Evolutionary conservation across 1,140 invertebrate species (phyloP).

Genomic region (Drosophila murphyi): DNA sequence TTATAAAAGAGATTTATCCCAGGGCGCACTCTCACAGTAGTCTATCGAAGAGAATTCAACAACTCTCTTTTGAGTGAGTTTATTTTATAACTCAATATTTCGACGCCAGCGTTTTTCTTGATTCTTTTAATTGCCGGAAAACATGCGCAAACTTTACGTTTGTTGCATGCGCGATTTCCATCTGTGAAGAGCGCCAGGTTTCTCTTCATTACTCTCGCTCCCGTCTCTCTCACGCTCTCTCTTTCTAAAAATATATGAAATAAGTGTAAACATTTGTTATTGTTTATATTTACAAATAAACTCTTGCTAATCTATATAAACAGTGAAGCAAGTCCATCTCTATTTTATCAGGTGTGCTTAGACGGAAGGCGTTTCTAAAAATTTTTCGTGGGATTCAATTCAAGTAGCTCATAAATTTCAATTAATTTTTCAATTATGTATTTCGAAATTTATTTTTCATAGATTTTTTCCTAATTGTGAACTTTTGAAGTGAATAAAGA

Average conservation of each 20-base stretch:
- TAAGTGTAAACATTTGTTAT: slow-evolving; percentile 63
- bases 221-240: slow-evolving; percentile 5
- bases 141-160: slow-evolving; percentile 64
- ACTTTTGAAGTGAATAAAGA: no score
- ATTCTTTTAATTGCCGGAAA: slow-evolving; percentile 51
- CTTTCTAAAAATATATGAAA: slow-evolving; percentile 46
- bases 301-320: slow-evolving; percentile 35
- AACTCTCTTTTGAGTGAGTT: slow-evolving; percentile 14
- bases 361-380: not conserved
- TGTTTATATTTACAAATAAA: slow-evolving; percentile 77
- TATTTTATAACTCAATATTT: slow-evolving; percentile 19
- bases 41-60: slow-evolving; percentile 12
- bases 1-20: slow-evolving; percentile 15
- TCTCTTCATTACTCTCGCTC: slow-evolving; percentile 1
- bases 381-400: slow-evolving; percentile 7
- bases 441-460: not conserved
- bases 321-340: slow-evolving; percentile 18
- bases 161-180: slow-evolving; percentile 57
- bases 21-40: slow-evolving; percentile 24
- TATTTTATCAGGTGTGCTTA: slow-evolving; percentile 1
- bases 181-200: slow-evolving; percentile 47
- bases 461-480: not conserved
- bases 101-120: not conserved
- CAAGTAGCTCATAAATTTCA: slow-evolving; percentile 33
- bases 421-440: not conserved